Evolutionary conservation across 2,888 invertebrate species (phyloP), one percentile per base, ranked within the genome.

Genomic region (Folsomia manolachei): DNA sequence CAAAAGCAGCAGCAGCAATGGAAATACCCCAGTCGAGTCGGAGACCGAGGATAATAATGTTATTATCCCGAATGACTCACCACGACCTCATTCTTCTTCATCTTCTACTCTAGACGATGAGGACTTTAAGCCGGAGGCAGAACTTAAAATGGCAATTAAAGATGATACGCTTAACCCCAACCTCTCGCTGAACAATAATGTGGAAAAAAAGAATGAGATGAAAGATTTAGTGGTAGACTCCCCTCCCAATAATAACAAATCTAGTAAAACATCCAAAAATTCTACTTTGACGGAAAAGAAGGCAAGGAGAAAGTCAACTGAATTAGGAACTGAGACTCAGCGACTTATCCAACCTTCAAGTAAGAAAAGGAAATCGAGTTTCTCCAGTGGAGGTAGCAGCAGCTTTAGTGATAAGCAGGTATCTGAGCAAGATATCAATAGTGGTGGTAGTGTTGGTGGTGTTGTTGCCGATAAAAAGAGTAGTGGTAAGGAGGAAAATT

Each of bases 11-110:
- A 24, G 9, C 24, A 63, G 23, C 18, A 63, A 11, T 24, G 25
- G 18, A 7, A 63, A 14, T 24, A 63, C 24, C 7, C 25, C 9
- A n/a, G 63, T 24, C 2, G 26, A 25, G 2, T 25, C 25, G 18
- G 69, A 26, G 19, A 72, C 70, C 53, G 75, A 75, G 51, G 75
- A 72, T 60, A 71, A 75, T 70, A 75, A 75, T 68, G n/a, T n/a
- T n/a, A 60, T 63, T 27, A 67, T 53, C 56, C 18, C 21, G 7
- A 9, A 9, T 11, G 56, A 56, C 56, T 56, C 56, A 56, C 51
- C 9, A 51, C 64, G n/a, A 14, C 64, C 14, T 64, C 39, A 4
- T 62, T 67, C 67, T 21, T 52, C 56, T n/a, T 24, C 60, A n/a
- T 67, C 67, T 25, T 53, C 53, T 19, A 60, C 53, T 24, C 60